A percentile compares a stretch with the other conserved stretches of the same genome.
phyloP scores from a whole-genome alignment of 1,140 invertebrate species.

The Macrotrachela quadricornifera region DNA sequence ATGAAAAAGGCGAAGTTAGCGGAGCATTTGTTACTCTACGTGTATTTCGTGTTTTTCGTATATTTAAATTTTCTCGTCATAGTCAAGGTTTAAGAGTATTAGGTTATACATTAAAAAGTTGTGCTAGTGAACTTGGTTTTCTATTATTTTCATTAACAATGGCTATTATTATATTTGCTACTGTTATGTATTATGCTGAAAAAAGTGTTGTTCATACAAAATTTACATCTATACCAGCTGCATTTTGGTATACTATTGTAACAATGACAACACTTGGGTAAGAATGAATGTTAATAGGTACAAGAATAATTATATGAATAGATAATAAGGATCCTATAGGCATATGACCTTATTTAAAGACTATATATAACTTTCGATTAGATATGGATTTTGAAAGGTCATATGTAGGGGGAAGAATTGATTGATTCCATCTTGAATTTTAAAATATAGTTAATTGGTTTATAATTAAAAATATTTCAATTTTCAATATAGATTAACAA shows the following conservation, averaged over 20 bases:
- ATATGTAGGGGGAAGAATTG: too few relatives aligned
- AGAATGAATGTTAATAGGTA: constrained; percentile 33
- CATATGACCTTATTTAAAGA: background rate
- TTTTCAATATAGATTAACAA: too few relatives aligned
- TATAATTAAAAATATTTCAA: too few relatives aligned
- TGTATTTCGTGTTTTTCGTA: constrained; percentile 88
- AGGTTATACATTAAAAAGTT: constrained; percentile 94
- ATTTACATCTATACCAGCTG: constrained; percentile 94
- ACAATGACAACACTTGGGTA: constrained; percentile 98
- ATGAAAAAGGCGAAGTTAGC: constrained; percentile 92
- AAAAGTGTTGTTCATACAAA: constrained; percentile 80
- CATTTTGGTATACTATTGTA: constrained; percentile 99
- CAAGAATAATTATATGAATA: too few relatives aligned
- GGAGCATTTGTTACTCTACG: constrained; percentile 94
- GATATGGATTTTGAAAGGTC: too few relatives aligned
- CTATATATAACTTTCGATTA: too few relatives aligned
- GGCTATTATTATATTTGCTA: constrained; percentile 99
- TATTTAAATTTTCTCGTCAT: constrained; percentile 98
- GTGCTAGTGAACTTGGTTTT: constrained; percentile 95
- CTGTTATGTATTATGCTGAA: constrained; percentile 98
- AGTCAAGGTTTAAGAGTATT: constrained; percentile 92
- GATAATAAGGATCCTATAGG: background rate
- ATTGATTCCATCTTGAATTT: too few relatives aligned
- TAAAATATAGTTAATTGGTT: too few relatives aligned
- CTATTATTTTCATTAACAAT: constrained; percentile 95